These are phyloP conservation scores for Hydractinia echinata DNA, from an alignment of 30 jellyfish, hydroid and myxozoan genomes.

Conservation along the genomic window DNA sequence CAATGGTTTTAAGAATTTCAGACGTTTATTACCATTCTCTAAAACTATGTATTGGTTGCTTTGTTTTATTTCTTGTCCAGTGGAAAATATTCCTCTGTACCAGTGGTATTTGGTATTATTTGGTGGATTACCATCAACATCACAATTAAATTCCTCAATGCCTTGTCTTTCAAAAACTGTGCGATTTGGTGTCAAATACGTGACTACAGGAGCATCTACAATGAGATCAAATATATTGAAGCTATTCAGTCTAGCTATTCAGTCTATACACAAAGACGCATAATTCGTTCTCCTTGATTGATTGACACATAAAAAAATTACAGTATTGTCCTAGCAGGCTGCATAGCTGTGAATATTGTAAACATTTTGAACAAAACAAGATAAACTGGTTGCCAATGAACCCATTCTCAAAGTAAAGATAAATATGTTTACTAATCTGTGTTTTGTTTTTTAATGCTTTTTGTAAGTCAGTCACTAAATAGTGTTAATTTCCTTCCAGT, in stretches of 20 bases:
- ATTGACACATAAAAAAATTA: too few relatives aligned
- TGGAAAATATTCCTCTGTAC: constrained; percentile 17
- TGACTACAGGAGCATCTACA: constrained; percentile 36
- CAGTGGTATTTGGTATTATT: constrained; percentile 14
- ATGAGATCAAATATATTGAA: background rate
- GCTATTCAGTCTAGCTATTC: background rate
- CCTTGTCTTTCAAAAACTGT: constrained; percentile 31
- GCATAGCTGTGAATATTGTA: too few relatives aligned
- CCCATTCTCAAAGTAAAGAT: too few relatives aligned
- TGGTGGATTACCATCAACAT: constrained; percentile 39
- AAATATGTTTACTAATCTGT: too few relatives aligned
- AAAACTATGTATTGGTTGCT: background rate
- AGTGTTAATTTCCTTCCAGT: too few relatives aligned
- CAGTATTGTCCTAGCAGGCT: too few relatives aligned
- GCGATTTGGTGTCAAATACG: background rate
- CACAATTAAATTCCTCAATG: constrained; percentile 27
- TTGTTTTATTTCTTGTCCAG: constrained; percentile 18
- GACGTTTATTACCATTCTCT: constrained; percentile 39
- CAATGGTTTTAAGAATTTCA: constrained; percentile 25
- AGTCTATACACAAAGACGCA: background rate
- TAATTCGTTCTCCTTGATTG: too few relatives aligned
- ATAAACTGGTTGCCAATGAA: too few relatives aligned
- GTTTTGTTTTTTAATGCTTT: too few relatives aligned
- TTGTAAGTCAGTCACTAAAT: too few relatives aligned
- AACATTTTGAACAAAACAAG: too few relatives aligned